phyloP scores from a whole-genome alignment of 2,113 vertebrate species.

The Fulmarus glacialis region DNA sequence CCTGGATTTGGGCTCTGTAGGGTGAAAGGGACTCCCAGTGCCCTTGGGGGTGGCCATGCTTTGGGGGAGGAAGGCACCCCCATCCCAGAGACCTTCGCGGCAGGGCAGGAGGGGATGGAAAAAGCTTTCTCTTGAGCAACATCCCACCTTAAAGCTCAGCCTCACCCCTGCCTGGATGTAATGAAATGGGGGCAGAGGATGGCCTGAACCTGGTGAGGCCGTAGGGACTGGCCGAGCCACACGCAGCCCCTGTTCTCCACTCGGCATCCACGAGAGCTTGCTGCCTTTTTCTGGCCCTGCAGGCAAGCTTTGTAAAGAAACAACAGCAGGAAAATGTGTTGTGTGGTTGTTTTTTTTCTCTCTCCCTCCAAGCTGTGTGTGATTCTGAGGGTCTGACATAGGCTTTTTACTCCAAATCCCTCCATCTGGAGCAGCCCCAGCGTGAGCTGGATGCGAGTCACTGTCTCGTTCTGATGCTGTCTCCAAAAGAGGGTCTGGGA shows the following conservation, averaged over 20 bases:
- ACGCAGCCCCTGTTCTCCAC: not conserved
- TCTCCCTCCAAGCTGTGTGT: not conserved
- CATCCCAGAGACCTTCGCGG: fast-evolving
- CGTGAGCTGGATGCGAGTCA: fast-evolving
- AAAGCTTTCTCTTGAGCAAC: not conserved
- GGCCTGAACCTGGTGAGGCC: not conserved
- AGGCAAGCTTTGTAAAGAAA: not conserved
- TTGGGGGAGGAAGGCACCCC: fast-evolving
- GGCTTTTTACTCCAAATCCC: not conserved
- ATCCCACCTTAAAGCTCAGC: not conserved
- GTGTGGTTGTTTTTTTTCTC: fast-evolving
- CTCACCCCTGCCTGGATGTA: not conserved
- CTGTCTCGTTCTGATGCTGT: not conserved
- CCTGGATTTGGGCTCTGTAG: not conserved
- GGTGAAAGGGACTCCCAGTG: not conserved
- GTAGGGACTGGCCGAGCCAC: not conserved
- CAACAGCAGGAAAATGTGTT: not conserved
- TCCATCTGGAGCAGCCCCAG: not conserved
- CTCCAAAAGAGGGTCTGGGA: not conserved
- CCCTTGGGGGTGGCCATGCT: not conserved
- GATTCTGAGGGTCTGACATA: not conserved
- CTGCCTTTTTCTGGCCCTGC: not conserved
- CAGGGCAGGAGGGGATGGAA: not conserved
- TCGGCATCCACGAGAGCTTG: not conserved
- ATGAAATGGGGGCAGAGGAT: not conserved